Base-by-base conservation (phyloP, 2,888 invertebrate genomes). In the Pyrrhia umbra region DNA sequence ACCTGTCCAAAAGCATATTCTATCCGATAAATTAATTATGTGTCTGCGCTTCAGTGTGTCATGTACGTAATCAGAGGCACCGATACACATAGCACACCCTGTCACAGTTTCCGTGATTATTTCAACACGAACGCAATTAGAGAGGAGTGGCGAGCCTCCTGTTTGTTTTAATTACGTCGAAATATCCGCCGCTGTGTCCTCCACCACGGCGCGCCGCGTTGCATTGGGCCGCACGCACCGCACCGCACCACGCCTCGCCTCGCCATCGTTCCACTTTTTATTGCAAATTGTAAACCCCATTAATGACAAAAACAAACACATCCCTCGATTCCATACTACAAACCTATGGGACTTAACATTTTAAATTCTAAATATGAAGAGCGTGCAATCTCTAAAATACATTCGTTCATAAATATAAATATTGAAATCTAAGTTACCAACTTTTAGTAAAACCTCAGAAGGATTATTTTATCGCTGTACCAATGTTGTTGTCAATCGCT, bases 101-200 rank as follows among this genome's bases (percentile, higher is more conserved):
- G 88, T 89, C 85, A 87, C 85, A 88, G 89, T 88, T 86, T 81
- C 87, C 86, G 89, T 92, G 91, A 94, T 93, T 92, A 94, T 92
- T 93, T 91, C 89, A 92, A 92, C 91, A 88, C 88, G 89, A 90
- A 91, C 90, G 91, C 93, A 94, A 94, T 94, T 93, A 94, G 91
- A 91, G 91, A 92, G 91, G 91, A 93, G 92, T 92, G 91, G 89
- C 87, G 86, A 86, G 89, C 89, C 90, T 90, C 88, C 90, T 94
- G 92, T 94, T 94, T 94, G 94, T 93, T 94, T 94, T 94, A 94
- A 94, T 94, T 94, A 94, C 93, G 89, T 87, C 88, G 90, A 90
- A 93, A 92, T 90, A 92, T 87, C 89, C 84, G 85, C 81, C 85
- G 85, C 85, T 82, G 60, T 80, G 82, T 82, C 85, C 86, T 82